Evolutionary conservation across 1,140 invertebrate species (phyloP).

Genomic region (Doryteuthis pealeii): DNA sequence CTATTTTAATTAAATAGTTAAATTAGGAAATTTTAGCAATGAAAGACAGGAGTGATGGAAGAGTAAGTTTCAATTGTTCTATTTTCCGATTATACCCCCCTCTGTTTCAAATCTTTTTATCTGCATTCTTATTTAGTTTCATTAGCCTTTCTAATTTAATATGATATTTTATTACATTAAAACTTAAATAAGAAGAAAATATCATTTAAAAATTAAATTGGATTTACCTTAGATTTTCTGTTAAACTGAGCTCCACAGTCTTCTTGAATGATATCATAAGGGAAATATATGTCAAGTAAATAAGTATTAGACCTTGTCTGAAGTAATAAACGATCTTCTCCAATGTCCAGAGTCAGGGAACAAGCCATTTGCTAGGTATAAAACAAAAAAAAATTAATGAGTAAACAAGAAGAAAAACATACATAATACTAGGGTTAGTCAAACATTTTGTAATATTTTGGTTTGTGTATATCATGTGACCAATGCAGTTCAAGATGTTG

Average conservation of each 20-base stretch:
- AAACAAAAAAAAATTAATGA: conserved; percentile 30
- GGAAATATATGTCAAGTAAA: conserved; percentile 71
- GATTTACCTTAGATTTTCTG: conserved; percentile 65
- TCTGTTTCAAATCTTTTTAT: no score
- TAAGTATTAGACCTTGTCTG: conserved; percentile 65
- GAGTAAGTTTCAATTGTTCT: no score
- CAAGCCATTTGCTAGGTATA: conserved; percentile 63
- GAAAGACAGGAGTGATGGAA: no score
- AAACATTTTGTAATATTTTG: no score
- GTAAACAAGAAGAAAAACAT: background rate
- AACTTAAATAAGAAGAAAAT: no score
- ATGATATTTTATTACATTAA: no score
- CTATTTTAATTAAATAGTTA: no score
- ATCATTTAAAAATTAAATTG: background rate
- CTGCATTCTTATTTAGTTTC: no score
- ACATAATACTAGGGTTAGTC: background rate
- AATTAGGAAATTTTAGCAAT: no score
- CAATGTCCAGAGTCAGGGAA: conserved; percentile 69
- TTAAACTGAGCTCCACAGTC: conserved; percentile 69
- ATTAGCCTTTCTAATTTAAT: no score
- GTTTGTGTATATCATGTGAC: background rate
- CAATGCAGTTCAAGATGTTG: background rate
- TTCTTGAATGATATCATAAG: conserved; percentile 66
- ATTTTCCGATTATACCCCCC: no score
- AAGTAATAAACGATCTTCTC: conserved; percentile 73